Conservation (phyloP, 2,888 invertebrate species). For the Galeruca laticollis region DNA sequence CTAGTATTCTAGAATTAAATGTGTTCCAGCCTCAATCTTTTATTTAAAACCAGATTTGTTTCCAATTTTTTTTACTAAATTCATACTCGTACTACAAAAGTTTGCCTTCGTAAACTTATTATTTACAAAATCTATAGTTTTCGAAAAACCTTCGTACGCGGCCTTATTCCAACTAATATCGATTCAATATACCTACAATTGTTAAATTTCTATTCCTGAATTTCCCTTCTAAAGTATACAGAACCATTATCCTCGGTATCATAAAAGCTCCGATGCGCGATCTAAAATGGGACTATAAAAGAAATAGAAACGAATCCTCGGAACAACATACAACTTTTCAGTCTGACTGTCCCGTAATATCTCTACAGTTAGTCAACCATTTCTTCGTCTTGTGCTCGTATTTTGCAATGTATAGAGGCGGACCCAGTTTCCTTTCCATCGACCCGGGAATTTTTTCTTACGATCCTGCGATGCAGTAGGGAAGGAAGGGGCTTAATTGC, state of each 20-base stretch:
- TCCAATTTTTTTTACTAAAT: no score
- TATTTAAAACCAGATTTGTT: no score
- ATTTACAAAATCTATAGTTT: no score
- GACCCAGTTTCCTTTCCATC: not conserved
- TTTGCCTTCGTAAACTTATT: no score
- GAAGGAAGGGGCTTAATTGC: not conserved
- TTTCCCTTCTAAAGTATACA: slow-evolving; percentile 22
- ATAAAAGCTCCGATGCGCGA: slow-evolving; percentile 35
- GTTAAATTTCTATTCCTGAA: slow-evolving; percentile 14
- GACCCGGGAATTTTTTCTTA: slow-evolving; percentile 2
- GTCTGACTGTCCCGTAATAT: slow-evolving; percentile 59
- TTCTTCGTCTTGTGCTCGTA: slow-evolving; percentile 48
- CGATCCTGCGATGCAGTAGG: not conserved
- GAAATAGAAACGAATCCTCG: slow-evolving; percentile 39
- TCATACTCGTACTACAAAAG: no score
- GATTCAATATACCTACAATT: no score
- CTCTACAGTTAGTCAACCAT: slow-evolving; percentile 48
- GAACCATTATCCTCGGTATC: slow-evolving; percentile 36
- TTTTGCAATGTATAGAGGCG: slow-evolving; percentile 41
- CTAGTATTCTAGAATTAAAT: no score
- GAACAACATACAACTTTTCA: slow-evolving; percentile 53
- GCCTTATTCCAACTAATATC: no score
- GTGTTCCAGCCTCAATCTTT: no score
- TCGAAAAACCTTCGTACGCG: no score
- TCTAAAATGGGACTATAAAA: slow-evolving; percentile 40